Conservation (phyloP, 1,140 invertebrate species). For the Apocrypta bakeri region DNA sequence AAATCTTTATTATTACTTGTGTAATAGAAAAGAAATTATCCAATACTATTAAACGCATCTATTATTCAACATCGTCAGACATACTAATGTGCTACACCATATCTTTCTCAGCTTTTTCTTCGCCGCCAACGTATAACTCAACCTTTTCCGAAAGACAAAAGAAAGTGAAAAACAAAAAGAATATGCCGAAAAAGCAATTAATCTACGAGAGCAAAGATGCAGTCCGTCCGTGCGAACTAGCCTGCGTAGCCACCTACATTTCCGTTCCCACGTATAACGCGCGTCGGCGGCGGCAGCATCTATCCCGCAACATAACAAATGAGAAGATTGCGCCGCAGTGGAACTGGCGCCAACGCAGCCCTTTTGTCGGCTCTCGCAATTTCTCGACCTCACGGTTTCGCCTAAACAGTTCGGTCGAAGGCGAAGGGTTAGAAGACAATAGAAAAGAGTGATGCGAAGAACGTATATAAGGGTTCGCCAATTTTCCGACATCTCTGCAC, state of each 20-base stretch:
- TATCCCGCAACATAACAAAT: constrained; percentile 36
- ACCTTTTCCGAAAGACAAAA: background rate
- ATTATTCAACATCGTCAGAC: no score
- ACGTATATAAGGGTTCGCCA: background rate
- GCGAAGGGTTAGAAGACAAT: constrained; percentile 26
- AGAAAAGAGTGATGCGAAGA: constrained; percentile 1
- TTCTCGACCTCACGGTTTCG: background rate
- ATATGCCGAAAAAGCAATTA: constrained; percentile 30
- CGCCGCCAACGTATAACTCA: no score
- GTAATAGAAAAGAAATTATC: no score
- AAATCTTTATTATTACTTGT: no score
- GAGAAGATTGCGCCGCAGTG: constrained; percentile 29
- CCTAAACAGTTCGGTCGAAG: background rate
- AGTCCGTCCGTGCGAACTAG: constrained; percentile 27
- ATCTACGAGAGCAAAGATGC: constrained; percentile 28
- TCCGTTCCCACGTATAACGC: constrained; percentile 36
- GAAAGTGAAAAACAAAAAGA: background rate
- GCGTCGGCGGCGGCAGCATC: background rate
- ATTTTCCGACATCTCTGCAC: background rate
- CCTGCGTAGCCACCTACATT: constrained; percentile 9
- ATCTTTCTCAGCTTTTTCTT: no score
- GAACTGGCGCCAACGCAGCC: constrained; percentile 37
- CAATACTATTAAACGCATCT: no score
- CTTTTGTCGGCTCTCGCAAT: constrained; percentile 28
- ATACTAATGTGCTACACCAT: no score